A percentile compares a stretch with the other conserved stretches of the same genome.
Conservation (phyloP, 1,140 invertebrate genomes). For the Zaprionus inermis region DNA sequence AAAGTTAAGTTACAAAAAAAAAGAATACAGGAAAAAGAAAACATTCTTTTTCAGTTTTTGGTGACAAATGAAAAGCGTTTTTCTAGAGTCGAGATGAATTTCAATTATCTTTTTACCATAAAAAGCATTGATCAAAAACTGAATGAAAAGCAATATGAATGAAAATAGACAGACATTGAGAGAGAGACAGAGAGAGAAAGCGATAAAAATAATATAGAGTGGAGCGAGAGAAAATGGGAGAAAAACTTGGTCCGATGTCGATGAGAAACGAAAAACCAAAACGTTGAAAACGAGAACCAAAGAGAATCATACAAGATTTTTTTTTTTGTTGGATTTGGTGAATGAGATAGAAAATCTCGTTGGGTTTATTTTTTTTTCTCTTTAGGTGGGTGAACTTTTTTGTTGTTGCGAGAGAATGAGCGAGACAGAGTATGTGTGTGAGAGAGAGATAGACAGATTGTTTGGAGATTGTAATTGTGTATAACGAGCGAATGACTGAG, state of each 20-base stretch:
- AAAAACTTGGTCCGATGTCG: constrained; percentile 23
- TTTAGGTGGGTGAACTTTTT: constrained; percentile 45
- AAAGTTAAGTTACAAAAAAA: constrained; percentile 41
- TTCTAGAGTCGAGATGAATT: constrained; percentile 56
- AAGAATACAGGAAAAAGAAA: constrained; percentile 38
- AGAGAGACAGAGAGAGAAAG: constrained; percentile 1
- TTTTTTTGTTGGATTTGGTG: constrained; percentile 40
- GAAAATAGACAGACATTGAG: neutral
- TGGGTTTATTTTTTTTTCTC: neutral
- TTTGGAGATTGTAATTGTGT: constrained; percentile 40
- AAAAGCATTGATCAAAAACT: constrained; percentile 75
- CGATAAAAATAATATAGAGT: constrained; percentile 2
- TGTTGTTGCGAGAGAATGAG: constrained; percentile 48
- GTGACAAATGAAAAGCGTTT: constrained; percentile 40
- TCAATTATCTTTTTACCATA: constrained; percentile 55
- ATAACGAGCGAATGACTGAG: constrained; percentile 39
- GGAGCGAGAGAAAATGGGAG: constrained; percentile 1
- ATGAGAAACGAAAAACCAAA: constrained; percentile 7
- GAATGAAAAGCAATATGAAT: constrained; percentile 39
- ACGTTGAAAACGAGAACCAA: constrained; percentile 11
- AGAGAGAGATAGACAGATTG: constrained; percentile 22
- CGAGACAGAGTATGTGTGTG: constrained; percentile 13
- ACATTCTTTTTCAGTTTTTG: constrained; percentile 14
- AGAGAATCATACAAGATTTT: constrained; percentile 2
- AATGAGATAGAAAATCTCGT: constrained; percentile 40